Evolutionary conservation across 2,113 vertebrate genomes (phyloP).

Genomic region (Loxodonta africana): DNA sequence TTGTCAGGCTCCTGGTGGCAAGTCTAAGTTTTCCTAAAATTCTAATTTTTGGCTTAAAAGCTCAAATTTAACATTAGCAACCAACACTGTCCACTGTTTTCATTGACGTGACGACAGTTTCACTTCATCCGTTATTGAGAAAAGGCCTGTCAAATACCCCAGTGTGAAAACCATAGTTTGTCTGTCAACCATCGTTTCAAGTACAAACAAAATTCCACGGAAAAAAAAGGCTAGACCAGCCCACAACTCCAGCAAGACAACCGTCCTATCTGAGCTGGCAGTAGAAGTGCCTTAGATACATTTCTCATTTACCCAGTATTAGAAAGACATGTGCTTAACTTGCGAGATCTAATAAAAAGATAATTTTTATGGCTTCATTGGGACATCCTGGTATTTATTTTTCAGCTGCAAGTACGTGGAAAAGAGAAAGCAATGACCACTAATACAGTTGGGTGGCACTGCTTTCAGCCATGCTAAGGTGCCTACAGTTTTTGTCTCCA

Average conservation of each 20-base stretch:
- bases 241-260: neutral
- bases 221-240: neutral
- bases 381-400: neutral
- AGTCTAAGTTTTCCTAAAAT: conserved; percentile 41
- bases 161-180: neutral
- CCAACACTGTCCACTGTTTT: conserved; percentile 33
- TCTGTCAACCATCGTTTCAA: conserved; percentile 21
- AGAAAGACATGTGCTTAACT: neutral
- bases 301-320: neutral
- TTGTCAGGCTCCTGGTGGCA: conserved; percentile 10
- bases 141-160: conserved; percentile 17
- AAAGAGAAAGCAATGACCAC: too few species aligned
- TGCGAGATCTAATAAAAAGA: neutral
- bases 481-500: neutral
- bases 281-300: neutral
- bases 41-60: conserved; percentile 48
- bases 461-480: neutral
- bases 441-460: neutral
- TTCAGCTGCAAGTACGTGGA: neutral
- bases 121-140: conserved; percentile 20
- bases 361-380: neutral
- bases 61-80: conserved; percentile 60
- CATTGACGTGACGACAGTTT: conserved; percentile 29
- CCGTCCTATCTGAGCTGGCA: accelerated
- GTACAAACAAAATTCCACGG: neutral